Base-by-base conservation (phyloP, 2,888 invertebrate genomes). In the Furcula furcula region DNA sequence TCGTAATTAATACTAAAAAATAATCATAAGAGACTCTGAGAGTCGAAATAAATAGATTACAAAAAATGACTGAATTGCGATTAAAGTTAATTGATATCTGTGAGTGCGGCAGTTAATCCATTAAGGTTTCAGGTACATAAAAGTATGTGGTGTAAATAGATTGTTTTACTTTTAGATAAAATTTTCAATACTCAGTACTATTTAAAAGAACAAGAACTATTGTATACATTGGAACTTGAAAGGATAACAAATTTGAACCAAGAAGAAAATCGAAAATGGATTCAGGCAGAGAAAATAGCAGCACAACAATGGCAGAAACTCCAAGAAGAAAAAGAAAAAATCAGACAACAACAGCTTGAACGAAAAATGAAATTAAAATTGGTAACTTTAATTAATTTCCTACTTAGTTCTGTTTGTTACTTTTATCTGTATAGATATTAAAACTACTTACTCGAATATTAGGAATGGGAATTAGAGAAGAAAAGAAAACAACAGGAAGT, bases 401-500 rank as follows among this genome's bases (percentile, higher is more conserved):
- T 20, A 6, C 20, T 3, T n/a, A 20, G 9, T n/a, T 20, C n/a
- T n/a, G 7, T 20, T 7, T 20, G 20, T 20, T 19, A 2, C n/a
- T 6, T 19, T 2, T 19, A 2, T 9, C 9, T 20, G n/a, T 18
- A 18, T 18, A 5, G 6, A 4, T 4, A 18, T 18, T 2, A 18
- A 18, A 2, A 3, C 7, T 7, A 6, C 2, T 7, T 1, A 18
- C 7, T 4, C 2, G n/a, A 65, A 30, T 45, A 76, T 36, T 73
- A 92, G 72, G 95, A 95, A 77, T 93, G 93, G 89, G 93, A 94
- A 62, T 77, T 85, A 40, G 92, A 93, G 64, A 91, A 93, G 63
- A 81, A 85, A 55, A 84, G 61, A 52, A 79, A 90, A 48, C 83
- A 86, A 55, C 84, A 90, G 58, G 85, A 91, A 47, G 88, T 90